Conservation (phyloP, 92 coral and sea anemone species). For the Epizoanthus illoricatus region DNA sequence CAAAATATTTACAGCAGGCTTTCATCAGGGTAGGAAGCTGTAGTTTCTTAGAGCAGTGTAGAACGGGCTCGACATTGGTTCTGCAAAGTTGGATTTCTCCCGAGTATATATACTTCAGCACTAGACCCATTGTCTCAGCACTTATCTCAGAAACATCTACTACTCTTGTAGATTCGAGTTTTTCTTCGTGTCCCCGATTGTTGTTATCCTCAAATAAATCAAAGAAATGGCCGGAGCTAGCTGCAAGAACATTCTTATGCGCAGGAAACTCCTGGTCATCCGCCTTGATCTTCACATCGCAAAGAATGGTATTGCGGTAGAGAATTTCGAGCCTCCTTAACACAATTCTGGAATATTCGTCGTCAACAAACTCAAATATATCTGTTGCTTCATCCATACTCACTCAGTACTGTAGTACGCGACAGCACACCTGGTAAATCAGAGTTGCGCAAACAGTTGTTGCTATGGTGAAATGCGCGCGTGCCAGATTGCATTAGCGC, state of each 20-base stretch:
- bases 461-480: too few species aligned
- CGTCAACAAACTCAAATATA: slow-evolving; percentile 16
- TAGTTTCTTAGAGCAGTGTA: slow-evolving; percentile 20
- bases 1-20: slow-evolving; percentile 30
- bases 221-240: slow-evolving; percentile 23
- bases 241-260: slow-evolving; percentile 27
- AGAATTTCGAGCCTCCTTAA: slow-evolving; percentile 23
- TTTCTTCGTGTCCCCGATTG: slow-evolving; percentile 29
- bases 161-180: slow-evolving; percentile 9
- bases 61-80: slow-evolving; percentile 22
- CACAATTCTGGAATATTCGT: background rate
- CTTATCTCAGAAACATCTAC: background rate
- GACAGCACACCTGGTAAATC: too few species aligned
- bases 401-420: too few species aligned
- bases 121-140: slow-evolving; percentile 6
- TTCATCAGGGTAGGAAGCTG: slow-evolving; percentile 21
- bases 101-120: slow-evolving; percentile 25
- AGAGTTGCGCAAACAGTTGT: too few species aligned
- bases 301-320: slow-evolving; percentile 12
- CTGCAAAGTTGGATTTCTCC: slow-evolving; percentile 22
- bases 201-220: slow-evolving; percentile 20
- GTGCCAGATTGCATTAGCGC: too few species aligned
- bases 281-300: slow-evolving; percentile 26
- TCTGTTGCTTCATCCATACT: slow-evolving; percentile 6
- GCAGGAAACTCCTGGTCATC: slow-evolving; percentile 8